These are phyloP conservation scores for Notothenia coriiceps DNA, from an alignment of 2,113 vertebrate genomes.

Conservation along the genomic window DNA sequence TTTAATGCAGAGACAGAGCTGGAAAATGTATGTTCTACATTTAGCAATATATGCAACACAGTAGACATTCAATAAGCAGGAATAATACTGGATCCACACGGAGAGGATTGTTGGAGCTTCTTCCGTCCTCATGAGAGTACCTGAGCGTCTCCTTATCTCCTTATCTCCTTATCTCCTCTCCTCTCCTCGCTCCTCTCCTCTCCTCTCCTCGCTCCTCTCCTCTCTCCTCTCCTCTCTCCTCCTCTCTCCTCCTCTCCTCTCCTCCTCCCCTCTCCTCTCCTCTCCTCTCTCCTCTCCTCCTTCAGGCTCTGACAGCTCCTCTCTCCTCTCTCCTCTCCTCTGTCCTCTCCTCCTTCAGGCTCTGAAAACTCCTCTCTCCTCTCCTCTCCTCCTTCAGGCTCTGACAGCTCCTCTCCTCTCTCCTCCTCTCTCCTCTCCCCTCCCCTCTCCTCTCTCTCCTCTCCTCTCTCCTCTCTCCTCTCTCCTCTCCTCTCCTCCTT, in stretches of 20 bases:
- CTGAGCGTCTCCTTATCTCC: no score
- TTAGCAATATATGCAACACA: no score
- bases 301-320: slow-evolving; percentile 55
- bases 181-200: no score
- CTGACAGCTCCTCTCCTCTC: no score
- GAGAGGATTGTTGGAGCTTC: slow-evolving; percentile 33
- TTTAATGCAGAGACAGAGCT: not conserved
- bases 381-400: no score
- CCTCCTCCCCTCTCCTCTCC: no score
- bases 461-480: not conserved
- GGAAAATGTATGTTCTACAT: not conserved
- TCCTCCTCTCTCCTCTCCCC: no score
- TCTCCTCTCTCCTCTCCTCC: slow-evolving; percentile 51
- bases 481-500: slow-evolving; percentile 4
- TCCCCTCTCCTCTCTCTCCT: no score
- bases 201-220: not conserved
- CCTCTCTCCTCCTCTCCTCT: not conserved
- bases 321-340: not conserved
- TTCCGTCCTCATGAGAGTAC: not conserved
- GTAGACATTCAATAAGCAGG: not conserved
- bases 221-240: slow-evolving; percentile 31
- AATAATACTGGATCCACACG: slow-evolving; percentile 1
- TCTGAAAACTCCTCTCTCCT: slow-evolving; percentile 36
- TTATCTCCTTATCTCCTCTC: no score
- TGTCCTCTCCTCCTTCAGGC: slow-evolving; percentile 69